Evolutionary conservation across 2,797 vertebrate genomes (phyloP).

Genomic region (Gorsachius magnificus): DNA sequence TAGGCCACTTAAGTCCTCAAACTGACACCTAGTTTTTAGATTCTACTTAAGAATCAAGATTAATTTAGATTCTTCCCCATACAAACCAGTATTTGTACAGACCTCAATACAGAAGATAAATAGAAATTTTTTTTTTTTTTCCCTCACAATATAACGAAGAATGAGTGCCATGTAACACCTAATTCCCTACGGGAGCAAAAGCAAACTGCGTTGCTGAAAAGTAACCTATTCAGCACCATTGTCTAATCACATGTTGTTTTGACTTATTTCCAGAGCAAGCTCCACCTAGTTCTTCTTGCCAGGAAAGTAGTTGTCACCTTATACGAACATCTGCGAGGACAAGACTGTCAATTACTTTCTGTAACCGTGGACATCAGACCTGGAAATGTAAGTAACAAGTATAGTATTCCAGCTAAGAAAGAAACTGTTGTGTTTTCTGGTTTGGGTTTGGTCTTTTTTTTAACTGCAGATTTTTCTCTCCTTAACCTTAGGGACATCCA

Average conservation of each 20-base stretch:
- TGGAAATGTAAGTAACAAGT: not conserved
- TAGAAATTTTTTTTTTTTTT: not conserved
- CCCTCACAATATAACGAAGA: not conserved
- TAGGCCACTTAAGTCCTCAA: not conserved
- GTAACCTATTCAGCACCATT: conserved; percentile 11
- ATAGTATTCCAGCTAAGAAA: not conserved
- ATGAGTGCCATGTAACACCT: not conserved
- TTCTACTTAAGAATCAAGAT: not conserved
- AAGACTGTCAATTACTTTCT: not conserved
- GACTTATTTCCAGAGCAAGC: conserved; percentile 21
- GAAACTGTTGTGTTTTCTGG: not conserved
- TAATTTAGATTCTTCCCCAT: not conserved
- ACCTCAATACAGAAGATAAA: not conserved
- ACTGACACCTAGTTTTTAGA: not conserved
- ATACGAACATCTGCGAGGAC: not conserved
- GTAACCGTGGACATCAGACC: not conserved
- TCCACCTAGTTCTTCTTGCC: not conserved
- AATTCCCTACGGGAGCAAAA: not conserved
- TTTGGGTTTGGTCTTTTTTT: not conserved
- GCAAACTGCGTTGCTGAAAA: conserved; percentile 18
- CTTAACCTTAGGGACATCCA: not conserved
- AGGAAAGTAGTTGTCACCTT: conserved; percentile 31
- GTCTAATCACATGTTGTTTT: not conserved
- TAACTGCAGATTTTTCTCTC: not conserved
- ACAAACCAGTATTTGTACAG: not conserved